These are phyloP conservation scores for Agrypnus murinus DNA, from an alignment of 2,888 invertebrate genomes.

Conservation along the genomic window DNA sequence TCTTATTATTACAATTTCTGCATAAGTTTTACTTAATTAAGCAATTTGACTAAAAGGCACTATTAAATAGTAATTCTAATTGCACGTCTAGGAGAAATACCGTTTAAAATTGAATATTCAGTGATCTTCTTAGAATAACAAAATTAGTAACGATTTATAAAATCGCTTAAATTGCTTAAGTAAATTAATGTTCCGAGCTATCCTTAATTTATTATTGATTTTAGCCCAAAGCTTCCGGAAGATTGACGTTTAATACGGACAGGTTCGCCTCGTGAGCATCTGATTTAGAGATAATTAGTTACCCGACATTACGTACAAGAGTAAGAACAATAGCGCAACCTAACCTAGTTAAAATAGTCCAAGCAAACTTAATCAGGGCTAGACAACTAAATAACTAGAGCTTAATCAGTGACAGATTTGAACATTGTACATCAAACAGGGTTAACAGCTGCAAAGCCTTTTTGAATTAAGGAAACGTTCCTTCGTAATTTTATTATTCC, in stretches of 20 bases:
- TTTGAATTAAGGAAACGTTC: no score
- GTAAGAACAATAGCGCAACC: slow-evolving; percentile 22
- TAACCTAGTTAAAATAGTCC: slow-evolving; percentile 19
- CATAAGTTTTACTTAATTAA: no score
- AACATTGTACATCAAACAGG: neutral
- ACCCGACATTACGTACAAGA: slow-evolving; percentile 5
- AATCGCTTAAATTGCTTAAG: neutral
- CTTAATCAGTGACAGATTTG: no score
- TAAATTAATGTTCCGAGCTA: slow-evolving; percentile 4
- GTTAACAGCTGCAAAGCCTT: no score
- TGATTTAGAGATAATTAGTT: slow-evolving; percentile 33
- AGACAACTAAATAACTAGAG: neutral
- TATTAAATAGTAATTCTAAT: no score
- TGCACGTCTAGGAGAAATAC: no score
- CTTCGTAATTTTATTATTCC: no score
- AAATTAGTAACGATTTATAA: neutral
- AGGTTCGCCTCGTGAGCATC: slow-evolving; percentile 13
- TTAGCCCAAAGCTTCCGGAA: slow-evolving; percentile 9
- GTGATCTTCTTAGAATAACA: no score
- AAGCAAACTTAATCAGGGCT: slow-evolving; percentile 10
- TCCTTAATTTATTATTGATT: slow-evolving; percentile 18
- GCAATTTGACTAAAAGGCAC: no score
- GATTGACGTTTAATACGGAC: slow-evolving; percentile 21
- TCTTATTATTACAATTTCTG: no score
- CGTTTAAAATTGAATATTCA: no score